Conservation (phyloP, 2,113 vertebrate genomes). For the Abramis brama region DNA sequence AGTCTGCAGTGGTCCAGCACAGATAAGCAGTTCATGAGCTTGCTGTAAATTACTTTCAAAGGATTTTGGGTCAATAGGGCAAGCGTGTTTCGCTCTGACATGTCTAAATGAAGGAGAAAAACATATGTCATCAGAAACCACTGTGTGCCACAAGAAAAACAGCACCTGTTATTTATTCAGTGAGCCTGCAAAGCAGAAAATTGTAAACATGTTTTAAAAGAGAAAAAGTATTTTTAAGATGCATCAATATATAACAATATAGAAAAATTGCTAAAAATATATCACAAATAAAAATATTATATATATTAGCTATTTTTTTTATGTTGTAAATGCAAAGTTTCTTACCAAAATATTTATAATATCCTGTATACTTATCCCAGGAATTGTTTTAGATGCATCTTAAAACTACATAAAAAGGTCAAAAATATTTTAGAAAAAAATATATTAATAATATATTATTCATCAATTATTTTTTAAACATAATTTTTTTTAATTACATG, state of each 20-base stretch:
- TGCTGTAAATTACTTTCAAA: constrained; percentile 22
- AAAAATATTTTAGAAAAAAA: background rate
- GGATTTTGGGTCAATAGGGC: constrained; percentile 31
- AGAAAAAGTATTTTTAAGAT: background rate
- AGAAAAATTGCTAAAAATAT: background rate
- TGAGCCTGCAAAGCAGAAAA: background rate
- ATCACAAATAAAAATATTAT: background rate
- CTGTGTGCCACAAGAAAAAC: background rate
- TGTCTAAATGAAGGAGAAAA: constrained; percentile 29
- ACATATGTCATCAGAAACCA: constrained; percentile 14
- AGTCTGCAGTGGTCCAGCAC: constrained; percentile 43
- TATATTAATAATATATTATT: background rate
- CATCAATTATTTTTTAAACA: background rate
- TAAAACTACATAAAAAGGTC: background rate
- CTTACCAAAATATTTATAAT: background rate
- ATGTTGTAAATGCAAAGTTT: background rate
- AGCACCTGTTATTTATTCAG: constrained; percentile 25
- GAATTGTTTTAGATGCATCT: background rate
- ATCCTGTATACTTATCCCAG: background rate
- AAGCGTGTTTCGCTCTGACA: background rate
- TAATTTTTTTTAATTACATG: background rate
- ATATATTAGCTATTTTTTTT: no score
- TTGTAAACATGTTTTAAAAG: background rate
- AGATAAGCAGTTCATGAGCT: constrained; percentile 44
- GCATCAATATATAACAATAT: background rate